Evolutionary conservation across 2,888 invertebrate genomes (phyloP), one percentile per base, ranked within the genome.

Genomic region (Seladonia tumulorum): DNA sequence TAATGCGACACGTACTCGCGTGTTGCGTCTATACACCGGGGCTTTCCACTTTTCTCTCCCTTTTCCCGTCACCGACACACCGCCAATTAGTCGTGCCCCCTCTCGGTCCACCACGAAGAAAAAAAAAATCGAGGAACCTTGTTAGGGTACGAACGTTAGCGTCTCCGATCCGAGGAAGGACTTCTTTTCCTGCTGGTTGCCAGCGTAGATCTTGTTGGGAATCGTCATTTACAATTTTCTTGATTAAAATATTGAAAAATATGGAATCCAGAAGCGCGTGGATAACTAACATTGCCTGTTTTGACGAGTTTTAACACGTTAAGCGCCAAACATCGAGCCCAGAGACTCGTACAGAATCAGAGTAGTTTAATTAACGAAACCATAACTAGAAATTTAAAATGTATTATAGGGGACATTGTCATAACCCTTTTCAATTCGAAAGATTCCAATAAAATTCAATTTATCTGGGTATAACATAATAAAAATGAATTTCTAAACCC

Each of bases 1-100:
- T 77, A 81, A 85, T 78, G 79, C 76, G 82, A 81, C 76, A 82
- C 76, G 63, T 42, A 73, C 82, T 70, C 45, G 57, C 76, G 70
- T 77, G 83, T 85, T 78, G 47, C 77, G 78, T 45, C 45, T 79
- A 45, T 76, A 79, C 81, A 63, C 29, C n/a, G 45, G 16, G 47
- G 47, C 25, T 60, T 63, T 57, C 45, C 72, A 76, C 35, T 57
- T 77, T 72, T 68, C 80, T 35, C 78, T 74, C 18, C 14, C 60
- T 5, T 12, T 45, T 25, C 16, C 35, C 35, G 42, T 75, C 78
- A 76, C 78, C 81, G 78, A 81, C 45, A 77, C 49, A 53, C 53
- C 25, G 39, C 39, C 68, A 68, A 68, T 68, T 68, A 39, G 39
- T 68, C 22, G 68, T n/a, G 42, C n/a, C 22, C 22, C 10, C n/a